Conservation (phyloP, 2,797 vertebrate genomes). For the Phalloptychus januarius region DNA sequence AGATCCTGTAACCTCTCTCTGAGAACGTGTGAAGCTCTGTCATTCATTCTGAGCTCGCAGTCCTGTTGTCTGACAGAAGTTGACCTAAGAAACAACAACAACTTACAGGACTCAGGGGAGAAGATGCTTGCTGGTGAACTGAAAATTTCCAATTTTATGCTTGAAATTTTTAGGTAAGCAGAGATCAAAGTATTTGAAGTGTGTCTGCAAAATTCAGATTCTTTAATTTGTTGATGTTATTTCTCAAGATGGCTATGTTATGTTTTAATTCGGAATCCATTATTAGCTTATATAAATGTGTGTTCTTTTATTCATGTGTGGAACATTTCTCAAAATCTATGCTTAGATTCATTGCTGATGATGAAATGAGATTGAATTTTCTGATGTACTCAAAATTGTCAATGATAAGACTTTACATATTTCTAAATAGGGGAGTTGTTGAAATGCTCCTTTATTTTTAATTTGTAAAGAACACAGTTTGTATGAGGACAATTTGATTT, state of each 20-base stretch:
- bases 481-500: neutral
- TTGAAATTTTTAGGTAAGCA: neutral
- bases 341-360: no score
- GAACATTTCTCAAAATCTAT: no score
- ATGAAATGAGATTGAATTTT: no score
- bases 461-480: neutral
- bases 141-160: neutral
- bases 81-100: conserved; percentile 1
- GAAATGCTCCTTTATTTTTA: neutral
- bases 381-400: no score
- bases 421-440: no score
- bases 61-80: neutral
- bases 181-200: neutral
- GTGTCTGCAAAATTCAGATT: neutral
- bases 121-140: neutral
- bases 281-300: no score
- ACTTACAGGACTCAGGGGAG: neutral
- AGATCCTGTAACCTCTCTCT: neutral
- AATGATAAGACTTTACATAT: no score
- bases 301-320: no score
- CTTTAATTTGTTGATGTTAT: neutral
- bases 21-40: neutral
- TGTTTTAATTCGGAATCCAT: no score
- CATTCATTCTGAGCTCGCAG: neutral
- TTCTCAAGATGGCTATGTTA: neutral